Evolutionary conservation across 2,888 invertebrate genomes (phyloP).

Genomic region (Phanerotoma sp.): DNA sequence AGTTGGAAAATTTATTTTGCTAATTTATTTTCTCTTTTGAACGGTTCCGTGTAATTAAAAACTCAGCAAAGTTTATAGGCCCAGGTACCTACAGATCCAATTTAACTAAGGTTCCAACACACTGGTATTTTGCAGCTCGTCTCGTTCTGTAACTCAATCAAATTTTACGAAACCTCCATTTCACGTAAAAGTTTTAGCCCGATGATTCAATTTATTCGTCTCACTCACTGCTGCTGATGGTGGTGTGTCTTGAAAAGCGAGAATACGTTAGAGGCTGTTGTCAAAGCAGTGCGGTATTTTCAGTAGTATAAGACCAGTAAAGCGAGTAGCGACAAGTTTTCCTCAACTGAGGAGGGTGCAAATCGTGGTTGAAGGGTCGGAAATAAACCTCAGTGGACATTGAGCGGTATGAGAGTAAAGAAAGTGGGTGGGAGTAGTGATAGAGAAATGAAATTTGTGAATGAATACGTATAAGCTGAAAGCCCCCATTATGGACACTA

Average conservation of each 20-base stretch:
- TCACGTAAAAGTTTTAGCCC: slow-evolving; percentile 13
- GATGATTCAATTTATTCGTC: slow-evolving; percentile 23
- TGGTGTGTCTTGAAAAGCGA: background rate
- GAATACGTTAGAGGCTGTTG: background rate
- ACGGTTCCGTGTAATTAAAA: background rate
- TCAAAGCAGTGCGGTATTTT: slow-evolving; percentile 8
- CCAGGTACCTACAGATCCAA: background rate
- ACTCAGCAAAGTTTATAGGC: background rate
- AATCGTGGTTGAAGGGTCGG: slow-evolving; percentile 17
- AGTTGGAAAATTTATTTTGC: too few species aligned
- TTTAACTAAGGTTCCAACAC: slow-evolving; percentile 5
- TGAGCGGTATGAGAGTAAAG: background rate
- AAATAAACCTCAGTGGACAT: slow-evolving; percentile 19
- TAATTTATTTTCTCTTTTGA: background rate
- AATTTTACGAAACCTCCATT: slow-evolving; percentile 9
- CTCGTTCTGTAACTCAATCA: slow-evolving; percentile 17
- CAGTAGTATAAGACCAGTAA: slow-evolving; percentile 4
- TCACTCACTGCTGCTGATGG: too few species aligned
- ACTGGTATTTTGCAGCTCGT: slow-evolving; percentile 2
- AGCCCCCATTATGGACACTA: too few species aligned
- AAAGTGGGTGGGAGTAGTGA: background rate
- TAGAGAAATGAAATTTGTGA: slow-evolving; percentile 27
- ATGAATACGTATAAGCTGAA: too few species aligned
- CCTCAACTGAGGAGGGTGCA: slow-evolving; percentile 4
- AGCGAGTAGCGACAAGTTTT: slow-evolving; percentile 9